A percentile compares a stretch with the other conserved stretches of the same genome.
Evolutionary conservation across 2,888 invertebrate species (phyloP).

Genomic region (Morpho deidamia): DNA sequence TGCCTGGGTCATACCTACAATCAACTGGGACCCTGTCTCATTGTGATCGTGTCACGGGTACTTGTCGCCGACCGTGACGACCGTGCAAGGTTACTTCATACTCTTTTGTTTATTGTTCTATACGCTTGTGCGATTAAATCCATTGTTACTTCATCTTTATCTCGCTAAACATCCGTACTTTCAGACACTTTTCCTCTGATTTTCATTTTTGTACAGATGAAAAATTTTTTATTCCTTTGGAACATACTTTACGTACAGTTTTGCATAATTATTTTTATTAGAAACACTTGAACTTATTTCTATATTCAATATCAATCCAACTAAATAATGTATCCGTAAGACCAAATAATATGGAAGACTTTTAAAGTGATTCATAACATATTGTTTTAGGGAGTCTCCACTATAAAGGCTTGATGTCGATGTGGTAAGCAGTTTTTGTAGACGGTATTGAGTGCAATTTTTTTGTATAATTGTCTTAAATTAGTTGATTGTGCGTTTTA

Average conservation of each 20-base stretch:
- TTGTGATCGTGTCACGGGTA: conserved; percentile 36
- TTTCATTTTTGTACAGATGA: background rate
- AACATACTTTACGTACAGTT: background rate
- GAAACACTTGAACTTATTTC: background rate
- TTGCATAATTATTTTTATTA: background rate
- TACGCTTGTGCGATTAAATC: conserved; percentile 21
- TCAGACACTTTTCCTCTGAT: conserved; percentile 11
- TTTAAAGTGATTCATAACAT: background rate
- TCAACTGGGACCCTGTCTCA: conserved; percentile 63
- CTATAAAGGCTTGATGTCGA: conserved; percentile 1
- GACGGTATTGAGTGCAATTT: background rate
- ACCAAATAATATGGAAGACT: background rate
- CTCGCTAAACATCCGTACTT: conserved; percentile 12
- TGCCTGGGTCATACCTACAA: conserved; percentile 66
- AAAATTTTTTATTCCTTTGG: background rate
- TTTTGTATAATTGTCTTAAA: background rate
- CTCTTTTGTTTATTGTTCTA: conserved; percentile 18
- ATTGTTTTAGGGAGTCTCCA: conserved; percentile 4
- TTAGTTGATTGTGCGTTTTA: background rate
- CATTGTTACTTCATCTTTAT: conserved; percentile 18
- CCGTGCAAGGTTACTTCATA: conserved; percentile 24
- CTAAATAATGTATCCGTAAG: too few relatives aligned
- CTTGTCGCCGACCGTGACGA: conserved; percentile 15
- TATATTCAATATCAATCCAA: too few relatives aligned
- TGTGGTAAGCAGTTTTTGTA: too few relatives aligned